A percentile compares a stretch with the other conserved stretches of the same genome.
Evolutionary conservation across 2,888 invertebrate species (phyloP).

Genomic region (Amaurobius ferox): DNA sequence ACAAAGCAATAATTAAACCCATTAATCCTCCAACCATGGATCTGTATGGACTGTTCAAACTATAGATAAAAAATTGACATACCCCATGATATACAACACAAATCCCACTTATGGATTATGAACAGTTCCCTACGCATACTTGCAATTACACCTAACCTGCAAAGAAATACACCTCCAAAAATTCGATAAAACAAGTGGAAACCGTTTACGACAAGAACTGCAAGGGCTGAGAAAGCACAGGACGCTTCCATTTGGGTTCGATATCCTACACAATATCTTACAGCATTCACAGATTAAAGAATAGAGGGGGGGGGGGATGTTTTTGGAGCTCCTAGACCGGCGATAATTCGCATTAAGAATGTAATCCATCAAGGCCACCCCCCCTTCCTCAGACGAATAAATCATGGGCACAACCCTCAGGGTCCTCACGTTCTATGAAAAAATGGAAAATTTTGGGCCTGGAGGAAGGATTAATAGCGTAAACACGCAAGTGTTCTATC

Average conservation of each 20-base stretch:
- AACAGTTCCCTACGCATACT: background rate
- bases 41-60: too few species aligned
- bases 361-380: constrained; percentile 60
- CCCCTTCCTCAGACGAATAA: constrained; percentile 37
- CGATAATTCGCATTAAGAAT: constrained; percentile 69
- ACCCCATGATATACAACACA: background rate
- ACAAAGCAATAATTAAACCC: constrained; percentile 3
- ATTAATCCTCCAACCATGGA: background rate
- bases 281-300: constrained; percentile 18
- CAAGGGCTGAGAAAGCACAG: background rate
- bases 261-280: constrained; percentile 7
- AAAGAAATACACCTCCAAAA: constrained; percentile 11
- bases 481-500: constrained; percentile 44
- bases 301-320: background rate
- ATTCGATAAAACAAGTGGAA: constrained; percentile 18
- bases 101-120: background rate
- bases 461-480: constrained; percentile 63
- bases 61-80: too few species aligned
- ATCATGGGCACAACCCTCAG: constrained; percentile 45
- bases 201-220: constrained; percentile 5
- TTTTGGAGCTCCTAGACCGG: constrained; percentile 34
- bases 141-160: constrained; percentile 12
- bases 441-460: constrained; percentile 50
- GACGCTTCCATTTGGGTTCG: constrained; percentile 11
- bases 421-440: constrained; percentile 13